Conservation (phyloP, 2,888 invertebrate genomes). For the Patella caerulea region DNA sequence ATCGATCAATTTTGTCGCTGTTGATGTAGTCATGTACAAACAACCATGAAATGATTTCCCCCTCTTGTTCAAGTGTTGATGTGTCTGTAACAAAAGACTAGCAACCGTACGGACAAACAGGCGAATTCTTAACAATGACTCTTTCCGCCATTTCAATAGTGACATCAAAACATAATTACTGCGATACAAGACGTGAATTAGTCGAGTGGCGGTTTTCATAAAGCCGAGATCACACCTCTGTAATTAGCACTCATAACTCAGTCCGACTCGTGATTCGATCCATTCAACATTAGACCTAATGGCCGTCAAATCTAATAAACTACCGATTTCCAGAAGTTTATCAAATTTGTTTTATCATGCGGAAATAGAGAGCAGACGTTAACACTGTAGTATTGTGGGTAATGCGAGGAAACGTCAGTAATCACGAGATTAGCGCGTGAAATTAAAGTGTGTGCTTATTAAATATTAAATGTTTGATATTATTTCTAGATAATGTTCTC, state of each 20-base stretch:
- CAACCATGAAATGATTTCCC: too few relatives aligned
- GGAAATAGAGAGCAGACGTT: conserved; percentile 12
- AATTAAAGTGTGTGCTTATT: conserved; percentile 11
- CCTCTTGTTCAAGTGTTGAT: too few relatives aligned
- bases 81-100: too few relatives aligned
- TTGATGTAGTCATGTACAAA: too few relatives aligned
- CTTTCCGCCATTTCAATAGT: neutral
- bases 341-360: conserved; percentile 10
- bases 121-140: too few relatives aligned
- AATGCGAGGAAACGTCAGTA: conserved; percentile 9
- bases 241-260: neutral
- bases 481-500: conserved; percentile 10
- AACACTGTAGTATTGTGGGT: conserved; percentile 7
- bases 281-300: conserved; percentile 5
- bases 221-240: neutral
- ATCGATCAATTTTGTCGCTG: too few relatives aligned
- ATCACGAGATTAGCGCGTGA: conserved; percentile 10
- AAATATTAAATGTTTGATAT: conserved; percentile 12
- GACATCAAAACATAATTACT: neutral
- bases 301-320: conserved; percentile 7
- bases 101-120: too few relatives aligned
- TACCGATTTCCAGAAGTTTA: conserved; percentile 6
- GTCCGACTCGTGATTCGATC: conserved; percentile 4
- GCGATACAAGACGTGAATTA: conserved; percentile 8
- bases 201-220: conserved; percentile 4